phyloP scores from a whole-genome alignment of 1,140 invertebrate species.

The Drosophila micromelanica region DNA sequence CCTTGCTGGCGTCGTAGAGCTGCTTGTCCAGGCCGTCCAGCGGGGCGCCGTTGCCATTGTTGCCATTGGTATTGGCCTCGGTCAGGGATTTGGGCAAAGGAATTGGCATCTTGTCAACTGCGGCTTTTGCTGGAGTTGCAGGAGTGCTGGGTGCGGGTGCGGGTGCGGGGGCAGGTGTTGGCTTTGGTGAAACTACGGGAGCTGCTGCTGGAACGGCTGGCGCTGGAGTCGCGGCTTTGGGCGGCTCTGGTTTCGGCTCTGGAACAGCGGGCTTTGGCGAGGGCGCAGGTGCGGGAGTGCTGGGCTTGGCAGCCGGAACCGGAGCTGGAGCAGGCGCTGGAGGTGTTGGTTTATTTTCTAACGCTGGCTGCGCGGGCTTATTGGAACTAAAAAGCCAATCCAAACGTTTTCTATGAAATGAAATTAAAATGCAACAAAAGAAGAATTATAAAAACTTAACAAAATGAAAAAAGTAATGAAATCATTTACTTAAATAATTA shows the following conservation, averaged over 20 bases:
- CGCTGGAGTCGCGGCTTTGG: constrained; percentile 25
- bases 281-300: constrained; percentile 23
- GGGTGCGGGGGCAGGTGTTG: constrained; percentile 19
- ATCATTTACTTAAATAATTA: constrained; percentile 39
- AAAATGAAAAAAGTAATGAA: constrained; percentile 17
- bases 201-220: constrained; percentile 27
- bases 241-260: constrained; percentile 1
- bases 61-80: constrained; percentile 62
- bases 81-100: constrained; percentile 66
- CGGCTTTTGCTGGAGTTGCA: constrained; percentile 48
- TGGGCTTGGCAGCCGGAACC: constrained; percentile 1
- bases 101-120: constrained; percentile 67
- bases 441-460: neutral
- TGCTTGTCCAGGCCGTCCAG: constrained; percentile 52
- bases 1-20: constrained; percentile 57
- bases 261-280: constrained; percentile 25
- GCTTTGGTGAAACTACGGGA: constrained; percentile 38
- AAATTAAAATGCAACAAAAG: constrained; percentile 33
- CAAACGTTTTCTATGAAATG: constrained; percentile 78
- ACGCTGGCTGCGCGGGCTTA: constrained; percentile 61
- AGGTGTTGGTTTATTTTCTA: constrained; percentile 68
- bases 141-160: constrained; percentile 15
- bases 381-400: constrained; percentile 77
- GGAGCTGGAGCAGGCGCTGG: constrained; percentile 8
- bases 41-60: constrained; percentile 35